These are phyloP conservation scores for Parapsyche elsis DNA, from an alignment of 1,140 invertebrate genomes.

Conservation along the genomic window DNA sequence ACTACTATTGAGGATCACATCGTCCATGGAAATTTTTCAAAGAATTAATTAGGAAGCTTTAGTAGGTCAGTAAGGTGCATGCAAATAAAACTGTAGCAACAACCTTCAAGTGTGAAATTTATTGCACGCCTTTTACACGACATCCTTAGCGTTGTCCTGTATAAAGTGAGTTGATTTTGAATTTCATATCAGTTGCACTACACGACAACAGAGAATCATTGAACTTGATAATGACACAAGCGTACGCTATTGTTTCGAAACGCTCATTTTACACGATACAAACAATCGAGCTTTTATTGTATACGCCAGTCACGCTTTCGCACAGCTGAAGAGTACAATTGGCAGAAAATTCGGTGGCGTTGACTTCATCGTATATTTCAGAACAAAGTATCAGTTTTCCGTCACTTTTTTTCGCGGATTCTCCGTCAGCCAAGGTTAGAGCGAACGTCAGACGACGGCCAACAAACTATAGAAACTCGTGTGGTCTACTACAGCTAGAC, in stretches of 20 bases:
- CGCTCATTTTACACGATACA: no score
- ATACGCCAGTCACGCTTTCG: no score
- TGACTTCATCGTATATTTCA: slow-evolving; percentile 30
- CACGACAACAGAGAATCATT: no score
- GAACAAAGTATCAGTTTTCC: slow-evolving; percentile 7
- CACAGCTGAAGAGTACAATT: not conserved
- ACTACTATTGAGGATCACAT: no score
- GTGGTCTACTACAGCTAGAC: not conserved
- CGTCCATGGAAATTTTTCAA: slow-evolving; percentile 10
- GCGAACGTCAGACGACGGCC: slow-evolving; percentile 21
- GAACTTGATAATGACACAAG: no score
- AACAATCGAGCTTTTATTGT: no score
- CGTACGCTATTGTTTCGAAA: no score
- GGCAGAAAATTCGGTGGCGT: not conserved
- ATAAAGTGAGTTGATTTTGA: no score
- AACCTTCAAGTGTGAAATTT: slow-evolving; percentile 10
- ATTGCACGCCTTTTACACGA: not conserved
- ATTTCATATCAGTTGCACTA: no score
- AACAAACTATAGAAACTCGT: not conserved
- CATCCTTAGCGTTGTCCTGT: not conserved
- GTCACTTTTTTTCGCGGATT: slow-evolving; percentile 7
- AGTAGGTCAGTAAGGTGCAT: not conserved
- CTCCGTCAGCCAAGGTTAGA: not conserved
- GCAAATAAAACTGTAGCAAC: not conserved
- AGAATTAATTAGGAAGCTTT: slow-evolving; percentile 15